A percentile compares a stretch with the other conserved stretches of the same genome.
These are phyloP conservation scores for Cosmia trapezina DNA, from an alignment of 2,888 invertebrate species.

Conservation along the genomic window DNA sequence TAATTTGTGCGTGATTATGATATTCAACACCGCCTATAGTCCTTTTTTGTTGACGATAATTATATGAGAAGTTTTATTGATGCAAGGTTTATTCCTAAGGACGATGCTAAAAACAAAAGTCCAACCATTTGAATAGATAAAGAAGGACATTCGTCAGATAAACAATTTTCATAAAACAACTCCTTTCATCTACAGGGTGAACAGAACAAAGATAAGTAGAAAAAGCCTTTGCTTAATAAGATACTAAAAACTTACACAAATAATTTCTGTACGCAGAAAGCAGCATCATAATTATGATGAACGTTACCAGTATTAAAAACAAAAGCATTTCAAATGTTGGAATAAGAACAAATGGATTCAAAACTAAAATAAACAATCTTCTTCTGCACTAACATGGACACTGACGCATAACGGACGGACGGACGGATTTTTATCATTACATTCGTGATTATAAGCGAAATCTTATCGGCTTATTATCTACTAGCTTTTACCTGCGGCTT, in stretches of 20 bases:
- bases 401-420: conserved; percentile 1
- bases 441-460: conserved; percentile 31
- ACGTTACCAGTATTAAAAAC: conserved; percentile 17
- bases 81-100: neutral
- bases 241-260: conserved; percentile 35
- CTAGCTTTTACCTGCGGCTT: too few species aligned
- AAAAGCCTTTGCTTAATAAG: neutral
- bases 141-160: neutral
- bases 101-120: neutral
- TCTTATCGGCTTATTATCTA: conserved; percentile 45
- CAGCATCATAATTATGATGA: conserved; percentile 31
- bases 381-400: conserved; percentile 2
- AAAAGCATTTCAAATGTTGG: conserved; percentile 24
- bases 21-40: neutral
- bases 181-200: too few species aligned
- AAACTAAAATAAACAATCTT: conserved; percentile 5
- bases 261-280: conserved; percentile 39
- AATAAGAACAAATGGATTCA: neutral
- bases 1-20: conserved; percentile 32
- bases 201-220: neutral
- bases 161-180: neutral
- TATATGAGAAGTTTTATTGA: neutral
- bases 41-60: conserved; percentile 5
- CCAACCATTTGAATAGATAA: neutral
- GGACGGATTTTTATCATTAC: conserved; percentile 13